Conservation (phyloP, 2,797 vertebrate species). For the Linurgus olivaceus region DNA sequence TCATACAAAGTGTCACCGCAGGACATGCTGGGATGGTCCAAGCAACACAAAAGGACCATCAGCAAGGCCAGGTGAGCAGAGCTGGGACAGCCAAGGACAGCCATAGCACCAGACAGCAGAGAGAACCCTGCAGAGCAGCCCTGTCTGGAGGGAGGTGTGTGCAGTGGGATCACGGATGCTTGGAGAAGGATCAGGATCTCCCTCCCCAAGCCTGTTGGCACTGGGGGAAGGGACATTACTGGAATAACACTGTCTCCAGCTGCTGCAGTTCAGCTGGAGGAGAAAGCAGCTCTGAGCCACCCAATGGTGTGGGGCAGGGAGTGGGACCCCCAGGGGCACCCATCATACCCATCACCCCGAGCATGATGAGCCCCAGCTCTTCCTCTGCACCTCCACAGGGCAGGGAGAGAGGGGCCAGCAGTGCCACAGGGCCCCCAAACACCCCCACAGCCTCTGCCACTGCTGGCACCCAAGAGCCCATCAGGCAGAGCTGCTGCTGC, state of each 20-base stretch:
- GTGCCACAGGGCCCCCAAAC: neutral
- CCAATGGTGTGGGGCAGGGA: rapidly evolving
- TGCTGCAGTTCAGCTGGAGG: neutral
- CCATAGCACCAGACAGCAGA: rapidly evolving
- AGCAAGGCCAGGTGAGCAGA: neutral
- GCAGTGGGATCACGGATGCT: neutral
- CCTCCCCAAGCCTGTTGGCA: rapidly evolving
- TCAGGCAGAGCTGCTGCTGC: neutral
- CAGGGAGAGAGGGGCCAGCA: neutral
- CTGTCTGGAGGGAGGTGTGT: rapidly evolving
- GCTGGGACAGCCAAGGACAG: neutral
- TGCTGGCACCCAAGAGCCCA: neutral
- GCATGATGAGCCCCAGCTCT: rapidly evolving
- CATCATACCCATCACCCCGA: neutral
- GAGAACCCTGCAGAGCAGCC: neutral
- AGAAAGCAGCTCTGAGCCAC: neutral
- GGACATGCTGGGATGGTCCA: rapidly evolving
- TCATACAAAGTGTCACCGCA: rapidly evolving
- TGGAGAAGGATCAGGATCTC: rapidly evolving
- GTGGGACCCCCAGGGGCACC: neutral
- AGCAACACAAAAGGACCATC: neutral
- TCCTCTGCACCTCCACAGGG: neutral
- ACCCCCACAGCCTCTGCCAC: rapidly evolving
- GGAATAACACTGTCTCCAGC: neutral
- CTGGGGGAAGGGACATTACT: neutral